Evolutionary conservation across 2,113 vertebrate genomes (phyloP).

Genomic region (Boulengeromyrus knoepffleri): DNA sequence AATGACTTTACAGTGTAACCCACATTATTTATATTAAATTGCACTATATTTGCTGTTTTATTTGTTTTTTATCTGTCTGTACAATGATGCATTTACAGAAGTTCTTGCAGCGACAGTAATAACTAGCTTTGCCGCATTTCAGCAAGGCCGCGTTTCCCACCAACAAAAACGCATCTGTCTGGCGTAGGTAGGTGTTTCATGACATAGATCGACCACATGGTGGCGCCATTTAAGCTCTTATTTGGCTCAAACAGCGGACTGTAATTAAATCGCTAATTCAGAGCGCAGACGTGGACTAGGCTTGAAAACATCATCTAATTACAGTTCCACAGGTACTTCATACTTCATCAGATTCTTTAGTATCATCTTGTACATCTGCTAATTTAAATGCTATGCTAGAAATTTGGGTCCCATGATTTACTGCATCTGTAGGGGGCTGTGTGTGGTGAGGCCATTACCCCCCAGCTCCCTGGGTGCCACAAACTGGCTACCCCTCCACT

Average conservation of each 20-base stretch:
- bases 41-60: background rate
- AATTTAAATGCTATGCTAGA: background rate
- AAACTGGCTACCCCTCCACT: background rate
- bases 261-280: background rate
- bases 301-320: background rate
- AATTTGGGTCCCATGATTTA: background rate
- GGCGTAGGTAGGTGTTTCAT: background rate
- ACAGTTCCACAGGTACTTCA: background rate
- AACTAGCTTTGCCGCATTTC: background rate
- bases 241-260: background rate
- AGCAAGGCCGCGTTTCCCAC: background rate
- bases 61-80: background rate
- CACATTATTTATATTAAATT: background rate
- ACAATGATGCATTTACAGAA: background rate
- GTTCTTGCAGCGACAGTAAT: background rate
- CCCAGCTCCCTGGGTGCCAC: background rate
- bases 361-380: background rate
- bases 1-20: background rate
- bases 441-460: background rate
- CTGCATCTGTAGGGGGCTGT: background rate
- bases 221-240: slow-evolving; percentile 3
- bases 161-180: background rate
- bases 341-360: background rate
- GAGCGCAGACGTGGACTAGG: background rate
- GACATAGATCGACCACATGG: background rate